Percentiles rank a stretch among this genome's conserved stretches.
These are phyloP conservation scores for Drosophila nebulosa DNA, from an alignment of 1,140 invertebrate genomes.

Conservation along the genomic window DNA sequence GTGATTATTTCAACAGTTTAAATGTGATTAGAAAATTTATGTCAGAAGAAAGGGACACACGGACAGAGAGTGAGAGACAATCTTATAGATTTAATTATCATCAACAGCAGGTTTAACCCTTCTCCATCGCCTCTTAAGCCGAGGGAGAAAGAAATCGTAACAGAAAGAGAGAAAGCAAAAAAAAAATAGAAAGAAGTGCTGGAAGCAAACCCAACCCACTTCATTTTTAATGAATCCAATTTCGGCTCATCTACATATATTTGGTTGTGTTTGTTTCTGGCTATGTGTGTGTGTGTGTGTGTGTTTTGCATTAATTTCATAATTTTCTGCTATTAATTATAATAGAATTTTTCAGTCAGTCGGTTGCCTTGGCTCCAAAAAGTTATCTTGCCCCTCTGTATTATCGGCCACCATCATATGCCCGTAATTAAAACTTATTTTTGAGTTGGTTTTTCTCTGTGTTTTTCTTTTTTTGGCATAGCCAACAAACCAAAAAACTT, in stretches of 20 bases:
- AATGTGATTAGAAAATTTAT: background rate
- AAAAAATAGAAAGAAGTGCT: background rate
- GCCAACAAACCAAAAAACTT: constrained; percentile 76
- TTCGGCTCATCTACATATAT: constrained; percentile 42
- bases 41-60: background rate
- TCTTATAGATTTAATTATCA: constrained; percentile 1
- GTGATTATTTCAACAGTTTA: background rate
- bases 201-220: constrained; percentile 47
- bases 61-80: background rate
- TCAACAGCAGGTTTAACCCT: background rate
- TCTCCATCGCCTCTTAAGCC: constrained; percentile 15
- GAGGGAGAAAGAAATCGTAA: background rate
- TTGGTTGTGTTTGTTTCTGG: constrained; percentile 30
- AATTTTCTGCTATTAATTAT: constrained; percentile 79
- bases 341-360: constrained; percentile 78
- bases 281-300: constrained; percentile 34
- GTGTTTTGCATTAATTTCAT: constrained; percentile 76
- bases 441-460: constrained; percentile 32
- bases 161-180: background rate
- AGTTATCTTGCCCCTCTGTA: constrained; percentile 36
- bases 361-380: constrained; percentile 69
- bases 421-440: constrained; percentile 79
- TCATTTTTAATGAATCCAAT: constrained; percentile 79
- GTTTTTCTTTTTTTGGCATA: constrained; percentile 33
- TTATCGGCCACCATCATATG: constrained; percentile 78